A percentile compares a stretch with the other conserved stretches of the same genome.
These are phyloP conservation scores for Akabosia matsudoensis DNA, from an alignment of 1,140 invertebrate species.

Conservation along the genomic window DNA sequence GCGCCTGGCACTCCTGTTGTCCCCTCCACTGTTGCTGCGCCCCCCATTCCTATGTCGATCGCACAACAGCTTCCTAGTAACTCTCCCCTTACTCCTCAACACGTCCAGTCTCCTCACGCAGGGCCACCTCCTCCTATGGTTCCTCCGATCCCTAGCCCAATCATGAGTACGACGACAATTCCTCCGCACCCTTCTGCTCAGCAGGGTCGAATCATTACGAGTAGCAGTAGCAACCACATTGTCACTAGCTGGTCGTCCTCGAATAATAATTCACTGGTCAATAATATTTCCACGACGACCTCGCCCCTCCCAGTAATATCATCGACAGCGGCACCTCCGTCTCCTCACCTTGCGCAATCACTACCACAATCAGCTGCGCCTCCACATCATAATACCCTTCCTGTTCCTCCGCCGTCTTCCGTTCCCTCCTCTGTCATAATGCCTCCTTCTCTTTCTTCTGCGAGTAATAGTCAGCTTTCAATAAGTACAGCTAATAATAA, in stretches of 20 bases:
- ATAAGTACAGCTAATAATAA: slow-evolving; percentile 29
- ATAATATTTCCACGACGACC: slow-evolving; percentile 19
- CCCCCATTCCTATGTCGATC: slow-evolving; percentile 35
- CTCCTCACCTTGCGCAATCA: slow-evolving; percentile 46
- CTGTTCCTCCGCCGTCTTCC: slow-evolving; percentile 26
- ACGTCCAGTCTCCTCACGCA: background rate
- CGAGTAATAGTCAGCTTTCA: slow-evolving; percentile 23
- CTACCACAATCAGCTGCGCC: slow-evolving; percentile 48
- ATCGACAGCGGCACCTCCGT: slow-evolving; percentile 44
- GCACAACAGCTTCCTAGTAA: slow-evolving; percentile 34
- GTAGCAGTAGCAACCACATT: slow-evolving; percentile 25
- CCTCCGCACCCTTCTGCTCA: slow-evolving; percentile 21
- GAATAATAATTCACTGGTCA: slow-evolving; percentile 1
- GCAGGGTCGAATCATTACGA: slow-evolving; percentile 21
- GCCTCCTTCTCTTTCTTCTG: slow-evolving; percentile 2
- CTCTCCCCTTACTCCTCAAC: background rate
- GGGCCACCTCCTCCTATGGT: slow-evolving; percentile 1
- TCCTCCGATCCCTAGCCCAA: background rate
- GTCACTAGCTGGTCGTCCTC: slow-evolving; percentile 22
- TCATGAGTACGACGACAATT: slow-evolving; percentile 12
- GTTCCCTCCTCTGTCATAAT: slow-evolving; percentile 29
- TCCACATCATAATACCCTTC: slow-evolving; percentile 24
- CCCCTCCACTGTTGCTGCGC: slow-evolving; percentile 52
- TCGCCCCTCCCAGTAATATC: slow-evolving; percentile 29
- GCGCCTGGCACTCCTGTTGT: slow-evolving; percentile 52